Percentiles rank a stretch among this genome's conserved stretches.
These are phyloP conservation scores for Brachypalpus laphriformis DNA, from an alignment of 2,888 invertebrate genomes.

Conservation along the genomic window DNA sequence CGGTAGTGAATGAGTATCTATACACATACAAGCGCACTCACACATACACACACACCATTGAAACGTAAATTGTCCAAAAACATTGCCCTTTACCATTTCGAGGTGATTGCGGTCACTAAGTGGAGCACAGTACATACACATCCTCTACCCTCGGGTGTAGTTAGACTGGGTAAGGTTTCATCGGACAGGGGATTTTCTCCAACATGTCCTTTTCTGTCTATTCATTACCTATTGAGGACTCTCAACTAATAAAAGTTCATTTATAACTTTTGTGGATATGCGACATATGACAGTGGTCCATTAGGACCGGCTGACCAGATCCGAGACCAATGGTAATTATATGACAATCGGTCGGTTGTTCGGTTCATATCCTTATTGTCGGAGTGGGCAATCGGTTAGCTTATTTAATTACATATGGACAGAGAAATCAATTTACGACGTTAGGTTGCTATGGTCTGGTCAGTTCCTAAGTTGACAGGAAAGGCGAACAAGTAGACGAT, in stretches of 20 bases:
- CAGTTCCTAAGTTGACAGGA: not conserved
- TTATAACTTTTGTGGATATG: constrained; percentile 30
- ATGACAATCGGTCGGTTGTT: not conserved
- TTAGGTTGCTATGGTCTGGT: not conserved
- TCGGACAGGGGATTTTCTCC: not conserved
- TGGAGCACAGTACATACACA: not conserved
- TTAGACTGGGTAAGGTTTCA: not conserved
- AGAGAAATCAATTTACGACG: constrained; percentile 17
- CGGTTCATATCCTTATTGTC: not conserved
- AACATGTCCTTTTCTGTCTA: constrained; percentile 31
- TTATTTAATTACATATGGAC: constrained; percentile 4
- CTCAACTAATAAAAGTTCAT: constrained; percentile 65
- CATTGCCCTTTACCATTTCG: constrained; percentile 7
- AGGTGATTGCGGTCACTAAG: constrained; percentile 39
- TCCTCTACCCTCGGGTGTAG: too few relatives aligned
- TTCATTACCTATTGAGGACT: constrained; percentile 42
- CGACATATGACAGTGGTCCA: constrained; percentile 10
- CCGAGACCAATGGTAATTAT: not conserved
- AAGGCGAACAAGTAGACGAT: not conserved
- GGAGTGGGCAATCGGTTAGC: not conserved
- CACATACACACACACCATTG: not conserved
- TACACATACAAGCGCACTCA: not conserved
- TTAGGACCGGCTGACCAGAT: not conserved
- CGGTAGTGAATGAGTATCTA: not conserved
- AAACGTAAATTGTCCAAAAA: constrained; percentile 16